Conservation (phyloP, 2,888 invertebrate genomes). For the Ormyrus thymus region DNA sequence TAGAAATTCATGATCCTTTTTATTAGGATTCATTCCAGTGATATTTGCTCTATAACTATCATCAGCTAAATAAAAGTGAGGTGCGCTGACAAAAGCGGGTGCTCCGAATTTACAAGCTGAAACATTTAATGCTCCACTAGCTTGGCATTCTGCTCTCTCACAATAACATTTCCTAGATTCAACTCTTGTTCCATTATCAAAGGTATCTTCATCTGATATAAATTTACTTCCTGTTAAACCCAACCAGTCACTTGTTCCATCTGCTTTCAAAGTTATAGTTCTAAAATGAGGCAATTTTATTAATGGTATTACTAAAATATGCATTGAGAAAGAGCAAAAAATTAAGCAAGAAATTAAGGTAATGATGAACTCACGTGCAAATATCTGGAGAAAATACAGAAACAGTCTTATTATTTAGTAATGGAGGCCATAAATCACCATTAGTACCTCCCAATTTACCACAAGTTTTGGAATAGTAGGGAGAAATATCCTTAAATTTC, state of each 20-base stretch:
- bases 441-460: conserved; percentile 83
- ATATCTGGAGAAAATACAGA: conserved; percentile 85
- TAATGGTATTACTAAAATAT: too few relatives aligned
- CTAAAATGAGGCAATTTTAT: conserved; percentile 64
- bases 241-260: conserved; percentile 71
- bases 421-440: conserved; percentile 89
- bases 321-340: too few relatives aligned
- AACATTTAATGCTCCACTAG: conserved; percentile 83
- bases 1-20: conserved; percentile 80
- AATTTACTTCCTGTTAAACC: conserved; percentile 77
- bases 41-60: conserved; percentile 80
- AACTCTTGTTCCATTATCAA: conserved; percentile 83
- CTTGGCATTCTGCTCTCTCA: conserved; percentile 73
- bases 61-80: conserved; percentile 88
- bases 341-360: not conserved
- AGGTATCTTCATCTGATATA: conserved; percentile 79
- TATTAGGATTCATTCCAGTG: conserved; percentile 81
- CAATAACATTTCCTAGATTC: conserved; percentile 83
- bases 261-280: conserved; percentile 71
- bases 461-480: conserved; percentile 80
- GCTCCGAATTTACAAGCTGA: conserved; percentile 85
- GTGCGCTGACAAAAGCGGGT: conserved; percentile 88
- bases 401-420: conserved; percentile 77
- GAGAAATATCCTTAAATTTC: conserved; percentile 79
- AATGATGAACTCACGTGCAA: conserved; percentile 81